Percentiles rank a stretch among this genome's conserved stretches.
Evolutionary conservation across 2,797 vertebrate species (phyloP).

Genomic region (Chrysocyon brachyurus): DNA sequence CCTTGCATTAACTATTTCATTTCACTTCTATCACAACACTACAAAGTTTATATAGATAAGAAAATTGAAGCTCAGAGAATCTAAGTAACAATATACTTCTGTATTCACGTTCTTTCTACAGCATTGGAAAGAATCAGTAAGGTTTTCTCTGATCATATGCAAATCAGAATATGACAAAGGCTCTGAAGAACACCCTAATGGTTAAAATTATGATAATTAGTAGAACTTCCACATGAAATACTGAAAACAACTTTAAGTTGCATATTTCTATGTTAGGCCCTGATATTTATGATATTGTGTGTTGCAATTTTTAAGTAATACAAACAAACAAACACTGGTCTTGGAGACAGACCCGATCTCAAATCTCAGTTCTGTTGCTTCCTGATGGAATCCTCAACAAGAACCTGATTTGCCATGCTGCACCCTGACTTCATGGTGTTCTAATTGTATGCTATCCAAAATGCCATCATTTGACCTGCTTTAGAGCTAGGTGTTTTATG

Average conservation of each 20-base stretch:
- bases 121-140: not conserved
- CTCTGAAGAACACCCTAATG: not conserved
- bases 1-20: not conserved
- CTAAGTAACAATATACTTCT: not conserved
- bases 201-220: conserved; percentile 31
- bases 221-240: not conserved
- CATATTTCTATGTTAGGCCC: not conserved
- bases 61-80: not conserved
- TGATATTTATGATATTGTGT: not conserved
- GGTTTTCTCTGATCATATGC: not conserved
- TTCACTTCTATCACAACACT: not conserved
- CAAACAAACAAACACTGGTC: not conserved
- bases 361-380: not conserved
- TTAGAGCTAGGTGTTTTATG: not conserved
- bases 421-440: not conserved
- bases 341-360: not conserved
- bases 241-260: conserved; percentile 18
- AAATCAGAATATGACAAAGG: conserved; percentile 8
- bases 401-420: not conserved
- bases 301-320: conserved; percentile 10
- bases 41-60: not conserved
- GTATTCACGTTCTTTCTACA: not conserved
- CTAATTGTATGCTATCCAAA: not conserved
- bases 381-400: not conserved
- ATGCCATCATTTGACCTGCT: conserved; percentile 10